Evolutionary conservation across 2,113 vertebrate genomes (phyloP).

Genomic region (Acanthisitta chloris): DNA sequence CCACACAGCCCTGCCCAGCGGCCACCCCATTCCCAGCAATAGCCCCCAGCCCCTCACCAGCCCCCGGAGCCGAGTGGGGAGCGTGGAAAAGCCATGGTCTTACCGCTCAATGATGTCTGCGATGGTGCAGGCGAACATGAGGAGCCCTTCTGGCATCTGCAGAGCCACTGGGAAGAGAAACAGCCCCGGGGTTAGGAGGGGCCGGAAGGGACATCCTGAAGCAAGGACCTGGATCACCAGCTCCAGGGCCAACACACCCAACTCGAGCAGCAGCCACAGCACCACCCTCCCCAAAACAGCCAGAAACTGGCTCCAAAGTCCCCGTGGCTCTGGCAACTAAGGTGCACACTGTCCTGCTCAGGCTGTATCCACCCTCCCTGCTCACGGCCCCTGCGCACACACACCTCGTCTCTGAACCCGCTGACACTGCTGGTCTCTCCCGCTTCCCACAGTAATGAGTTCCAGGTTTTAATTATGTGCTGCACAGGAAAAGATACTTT

Average conservation of each 20-base stretch:
- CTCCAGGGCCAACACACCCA: neutral
- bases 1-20: neutral
- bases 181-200: neutral
- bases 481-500: constrained; percentile 30
- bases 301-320: neutral
- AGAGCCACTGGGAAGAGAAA: constrained; percentile 85
- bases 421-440: neutral
- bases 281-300: neutral
- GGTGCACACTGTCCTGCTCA: neutral
- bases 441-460: neutral
- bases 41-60: neutral
- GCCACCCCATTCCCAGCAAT: neutral
- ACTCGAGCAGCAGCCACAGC: neutral
- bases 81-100: neutral
- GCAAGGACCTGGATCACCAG: neutral
- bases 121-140: constrained; percentile 95
- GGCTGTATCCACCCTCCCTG: neutral
- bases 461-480: constrained; percentile 54
- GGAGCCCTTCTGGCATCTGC: constrained; percentile 96
- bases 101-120: constrained; percentile 95
- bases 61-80: rapidly evolving
- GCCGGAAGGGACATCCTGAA: neutral
- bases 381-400: rapidly evolving
- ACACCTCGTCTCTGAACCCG: neutral
- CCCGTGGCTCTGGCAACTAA: rapidly evolving